Base-by-base conservation (phyloP, 2,888 invertebrate species). In the Polymixis flavicincta region DNA sequence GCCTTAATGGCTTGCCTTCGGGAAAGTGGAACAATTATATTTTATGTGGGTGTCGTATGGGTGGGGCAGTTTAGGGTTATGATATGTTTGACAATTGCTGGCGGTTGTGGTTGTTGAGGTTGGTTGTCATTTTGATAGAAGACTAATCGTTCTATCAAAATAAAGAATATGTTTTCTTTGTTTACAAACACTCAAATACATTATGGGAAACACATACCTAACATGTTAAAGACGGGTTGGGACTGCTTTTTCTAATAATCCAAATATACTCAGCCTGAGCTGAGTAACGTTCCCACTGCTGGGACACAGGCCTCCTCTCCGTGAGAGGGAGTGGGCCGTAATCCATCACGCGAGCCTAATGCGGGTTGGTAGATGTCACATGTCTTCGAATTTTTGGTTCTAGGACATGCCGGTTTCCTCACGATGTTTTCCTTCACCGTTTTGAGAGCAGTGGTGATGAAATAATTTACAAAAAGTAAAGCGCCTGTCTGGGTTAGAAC, bases 1-100 rank as follows among this genome's bases (percentile, higher is more conserved):
- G 85, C 79, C 87, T 86, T 89, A 89, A 91, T 85, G 83, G 87
- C 80, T 79, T 84, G 83, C 78, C 85, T 85, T 80, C 70, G 80
- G 82, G 82, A 85, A 82, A 85, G 88, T 85, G 76, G 87, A 74
- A 83, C 84, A 86, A 90, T 92, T 90, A 91, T 90, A 90, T 92
- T 91, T 92, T 90, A 92, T 88, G 85, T 76, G 64, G 73, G 73
- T 78, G 74, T 75, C 72, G 68, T 80, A 77, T 78, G 73, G 73
- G 80, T 55, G 73, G 59, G 65, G 54, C 69, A 76, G 69, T 74
- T 81, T 65, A 70, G 78, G 60, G 45, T 79, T 74, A 80, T 57
- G 63, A 72, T 70, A 60, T 79, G 59, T 71, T 79, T 66, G 67
- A 63, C 75, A 60, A 72, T 59, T 63, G 61, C 66, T 64, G 32